Evolutionary conservation across 53 echinoderm and acorn worm genomes (phyloP).

Genomic region (Arbacia lixula): DNA sequence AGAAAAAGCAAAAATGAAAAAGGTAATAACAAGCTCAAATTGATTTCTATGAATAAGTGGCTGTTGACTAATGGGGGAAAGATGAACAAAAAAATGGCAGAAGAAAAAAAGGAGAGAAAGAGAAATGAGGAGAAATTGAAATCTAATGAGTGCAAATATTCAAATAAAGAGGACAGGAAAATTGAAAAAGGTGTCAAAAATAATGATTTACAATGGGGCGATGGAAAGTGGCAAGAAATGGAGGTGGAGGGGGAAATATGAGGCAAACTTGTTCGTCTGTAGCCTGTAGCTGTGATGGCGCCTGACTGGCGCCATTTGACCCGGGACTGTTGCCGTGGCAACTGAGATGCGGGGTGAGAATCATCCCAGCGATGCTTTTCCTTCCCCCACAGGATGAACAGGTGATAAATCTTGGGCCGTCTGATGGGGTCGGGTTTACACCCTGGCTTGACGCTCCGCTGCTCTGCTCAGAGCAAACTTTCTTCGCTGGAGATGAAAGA

Average conservation of each 20-base stretch:
- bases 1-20: slow-evolving; percentile 26
- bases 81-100: too few species aligned
- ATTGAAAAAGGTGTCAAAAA: slow-evolving; percentile 27
- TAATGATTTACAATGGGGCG: slow-evolving; percentile 27
- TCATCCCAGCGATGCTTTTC: slow-evolving; percentile 31
- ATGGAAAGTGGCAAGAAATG: slow-evolving; percentile 18
- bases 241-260: slow-evolving; percentile 11
- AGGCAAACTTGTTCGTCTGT: slow-evolving; percentile 34
- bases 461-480: too few species aligned
- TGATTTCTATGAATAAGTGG: too few species aligned
- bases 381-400: slow-evolving; percentile 50
- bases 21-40: slow-evolving; percentile 15
- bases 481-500: too few species aligned
- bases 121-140: too few species aligned
- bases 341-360: slow-evolving; percentile 30
- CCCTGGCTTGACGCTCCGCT: too few species aligned
- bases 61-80: too few species aligned
- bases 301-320: slow-evolving; percentile 21
- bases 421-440: too few species aligned
- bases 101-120: too few species aligned
- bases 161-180: slow-evolving; percentile 17
- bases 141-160: too few species aligned
- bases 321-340: slow-evolving; percentile 34
- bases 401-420: slow-evolving; percentile 49
- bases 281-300: slow-evolving; percentile 39